Evolutionary conservation across 2,113 vertebrate species (phyloP), one percentile per base, ranked within the genome.

Genomic region (Nanorana parkeri): DNA sequence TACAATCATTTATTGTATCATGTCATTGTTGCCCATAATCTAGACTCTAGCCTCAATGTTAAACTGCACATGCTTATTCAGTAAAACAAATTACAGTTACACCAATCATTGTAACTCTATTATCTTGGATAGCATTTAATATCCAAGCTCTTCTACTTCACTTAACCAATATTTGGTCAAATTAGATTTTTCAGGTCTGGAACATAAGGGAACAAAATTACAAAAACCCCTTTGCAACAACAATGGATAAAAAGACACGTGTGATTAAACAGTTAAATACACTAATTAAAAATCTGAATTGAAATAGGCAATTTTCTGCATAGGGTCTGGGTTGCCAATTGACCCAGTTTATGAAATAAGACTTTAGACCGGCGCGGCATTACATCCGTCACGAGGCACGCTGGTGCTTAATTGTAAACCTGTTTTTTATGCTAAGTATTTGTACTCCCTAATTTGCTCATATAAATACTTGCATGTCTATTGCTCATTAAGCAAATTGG

Each of bases 361-460:
- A 83, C 80, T 73, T 66, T 83, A 76, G 71, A 63, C 80, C 68
- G 55, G 28, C 13, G 29, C 72, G 16, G 80, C 28, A 76, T 83
- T 75, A 76, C 80, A 60, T 83, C 72, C 72, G 51, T 76, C 71
- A 23, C 8, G 69, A 76, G 72, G 52, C 71, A 76, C 80, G 71
- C 71, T 83, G 80, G 72, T 83, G 80, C 80, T 83, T 83, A 83
- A 83, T 83, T 83, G 80, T 83, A 83, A 83, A 83, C 80, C 80
- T 76, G 80, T 75, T 83, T 83, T 80, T 83, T 83, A 83, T 83
- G 80, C 80, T 83, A 83, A 83, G 80, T 83, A 83, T 83, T 83
- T 83, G 80, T 83, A 58, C 80, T 83, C 72, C 80, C 72, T 83
- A 83, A 83, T 83, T 83, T 83, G 80, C 80, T 76, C 80, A 83